Evolutionary conservation across 2,888 invertebrate species (phyloP).

Genomic region (Agonum fuliginosum): DNA sequence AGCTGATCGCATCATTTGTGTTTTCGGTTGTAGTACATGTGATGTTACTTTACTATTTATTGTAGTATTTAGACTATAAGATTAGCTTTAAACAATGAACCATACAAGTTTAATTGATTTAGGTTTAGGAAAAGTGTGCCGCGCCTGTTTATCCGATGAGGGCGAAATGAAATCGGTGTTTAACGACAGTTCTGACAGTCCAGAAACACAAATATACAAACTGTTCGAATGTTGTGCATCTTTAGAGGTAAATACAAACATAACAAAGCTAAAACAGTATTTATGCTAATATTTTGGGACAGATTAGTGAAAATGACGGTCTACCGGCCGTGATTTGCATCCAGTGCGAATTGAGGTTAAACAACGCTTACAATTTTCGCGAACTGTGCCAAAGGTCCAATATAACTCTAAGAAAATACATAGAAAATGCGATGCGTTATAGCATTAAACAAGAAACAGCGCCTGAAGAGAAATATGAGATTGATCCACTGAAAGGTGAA

Average conservation of each 20-base stretch:
- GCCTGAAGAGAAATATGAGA: slow-evolving; percentile 59
- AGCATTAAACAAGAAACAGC: slow-evolving; percentile 32
- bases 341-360: slow-evolving; percentile 65
- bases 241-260: slow-evolving; percentile 54
- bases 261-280: background rate
- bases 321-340: slow-evolving; percentile 64
- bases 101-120: slow-evolving; percentile 41
- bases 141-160: slow-evolving; percentile 64
- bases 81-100: slow-evolving; percentile 27
- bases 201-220: slow-evolving; percentile 61
- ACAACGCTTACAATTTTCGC: slow-evolving; percentile 65
- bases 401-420: slow-evolving; percentile 60
- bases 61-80: slow-evolving; percentile 3
- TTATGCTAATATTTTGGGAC: slow-evolving; percentile 29
- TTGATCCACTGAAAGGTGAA: slow-evolving; percentile 47
- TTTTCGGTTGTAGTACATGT: slow-evolving; percentile 1
- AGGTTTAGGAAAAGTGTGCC: slow-evolving; percentile 62
- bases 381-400: slow-evolving; percentile 65
- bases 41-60: slow-evolving; percentile 2
- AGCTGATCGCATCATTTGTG: slow-evolving; percentile 12
- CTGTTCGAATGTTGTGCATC: slow-evolving; percentile 63
- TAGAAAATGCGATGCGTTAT: slow-evolving; percentile 54
- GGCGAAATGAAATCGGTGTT: slow-evolving; percentile 64
- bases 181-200: slow-evolving; percentile 59
- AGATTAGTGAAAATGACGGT: slow-evolving; percentile 63